Conservation (phyloP, 2,113 vertebrate genomes). For the Camarhynchus parvulus region DNA sequence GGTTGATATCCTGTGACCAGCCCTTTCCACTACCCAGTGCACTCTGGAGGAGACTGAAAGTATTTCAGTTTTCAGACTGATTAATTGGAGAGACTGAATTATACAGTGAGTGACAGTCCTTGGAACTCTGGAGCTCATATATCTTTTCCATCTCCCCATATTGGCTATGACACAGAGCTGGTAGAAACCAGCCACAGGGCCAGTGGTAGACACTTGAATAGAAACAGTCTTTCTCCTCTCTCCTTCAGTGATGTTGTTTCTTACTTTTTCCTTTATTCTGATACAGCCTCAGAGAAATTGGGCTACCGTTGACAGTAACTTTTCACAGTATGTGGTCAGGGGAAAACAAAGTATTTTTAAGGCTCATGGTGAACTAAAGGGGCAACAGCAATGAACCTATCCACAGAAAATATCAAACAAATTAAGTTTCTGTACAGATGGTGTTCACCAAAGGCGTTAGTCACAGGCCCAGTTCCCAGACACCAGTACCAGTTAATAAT, state of each 20-base stretch:
- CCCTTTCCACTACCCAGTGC: neutral
- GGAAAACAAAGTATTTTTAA: neutral
- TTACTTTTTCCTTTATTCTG: neutral
- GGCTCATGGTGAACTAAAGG: neutral
- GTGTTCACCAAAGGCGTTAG: neutral
- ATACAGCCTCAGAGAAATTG: neutral
- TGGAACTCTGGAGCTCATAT: neutral
- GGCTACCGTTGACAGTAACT: neutral
- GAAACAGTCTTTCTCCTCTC: neutral
- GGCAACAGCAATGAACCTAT: neutral
- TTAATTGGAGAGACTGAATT: neutral
- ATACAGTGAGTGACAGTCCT: neutral
- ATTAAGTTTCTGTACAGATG: neutral
- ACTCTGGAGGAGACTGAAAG: neutral
- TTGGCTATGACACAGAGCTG: neutral
- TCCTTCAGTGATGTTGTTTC: neutral
- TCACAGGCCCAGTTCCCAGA: neutral
- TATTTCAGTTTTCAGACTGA: neutral
- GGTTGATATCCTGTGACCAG: neutral
- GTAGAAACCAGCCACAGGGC: neutral
- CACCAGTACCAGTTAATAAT: neutral
- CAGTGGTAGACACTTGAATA: neutral
- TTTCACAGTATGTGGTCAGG: neutral
- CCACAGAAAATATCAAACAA: neutral
- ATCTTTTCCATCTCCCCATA: neutral